A percentile compares a stretch with the other conserved stretches of the same genome.
These are phyloP conservation scores for Drymodes brunneopygia DNA, from an alignment of 2,113 vertebrate species.

Conservation along the genomic window DNA sequence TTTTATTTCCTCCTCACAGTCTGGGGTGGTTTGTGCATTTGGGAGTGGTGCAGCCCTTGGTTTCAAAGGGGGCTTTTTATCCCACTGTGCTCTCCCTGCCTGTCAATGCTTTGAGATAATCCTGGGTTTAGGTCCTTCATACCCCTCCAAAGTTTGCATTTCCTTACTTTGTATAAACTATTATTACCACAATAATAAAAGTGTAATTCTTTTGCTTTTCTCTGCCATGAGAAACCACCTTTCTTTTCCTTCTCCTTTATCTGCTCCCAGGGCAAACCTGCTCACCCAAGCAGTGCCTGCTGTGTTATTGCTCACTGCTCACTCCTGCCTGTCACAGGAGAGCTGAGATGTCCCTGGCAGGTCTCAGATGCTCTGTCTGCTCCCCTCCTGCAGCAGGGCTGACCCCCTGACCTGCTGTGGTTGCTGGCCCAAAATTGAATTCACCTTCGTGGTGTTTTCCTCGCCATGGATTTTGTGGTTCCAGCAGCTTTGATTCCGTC, in stretches of 20 bases:
- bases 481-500: neutral
- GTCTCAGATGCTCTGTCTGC: neutral
- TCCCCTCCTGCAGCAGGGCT: neutral
- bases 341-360: neutral
- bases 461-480: accelerated
- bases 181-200: neutral
- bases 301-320: neutral
- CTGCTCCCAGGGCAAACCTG: neutral
- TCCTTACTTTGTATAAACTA: neutral
- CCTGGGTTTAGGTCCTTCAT: neutral
- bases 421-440: neutral
- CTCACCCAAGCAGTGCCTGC: neutral
- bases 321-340: neutral
- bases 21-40: neutral
- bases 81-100: accelerated
- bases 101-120: neutral
- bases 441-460: neutral
- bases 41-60: neutral
- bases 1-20: neutral
- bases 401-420: neutral
- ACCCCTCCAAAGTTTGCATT: neutral
- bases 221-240: neutral
- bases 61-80: neutral
- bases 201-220: neutral
- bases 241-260: neutral